These are phyloP conservation scores for Megalops atlanticus DNA, from an alignment of 2,113 vertebrate genomes.

Conservation along the genomic window DNA sequence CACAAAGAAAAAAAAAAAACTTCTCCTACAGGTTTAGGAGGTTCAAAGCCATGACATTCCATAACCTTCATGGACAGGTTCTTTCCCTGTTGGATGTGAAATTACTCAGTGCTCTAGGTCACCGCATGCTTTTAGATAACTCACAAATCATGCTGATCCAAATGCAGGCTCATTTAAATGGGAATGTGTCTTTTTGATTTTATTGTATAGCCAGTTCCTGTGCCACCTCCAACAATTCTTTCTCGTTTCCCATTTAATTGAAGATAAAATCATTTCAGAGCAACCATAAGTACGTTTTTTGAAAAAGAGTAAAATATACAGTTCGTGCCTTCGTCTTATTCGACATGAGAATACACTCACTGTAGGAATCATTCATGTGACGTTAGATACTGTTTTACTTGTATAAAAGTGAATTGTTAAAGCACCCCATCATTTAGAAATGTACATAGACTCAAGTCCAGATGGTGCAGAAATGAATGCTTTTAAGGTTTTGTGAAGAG, in stretches of 20 bases:
- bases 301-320: slow-evolving; percentile 22
- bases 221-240: slow-evolving; percentile 1
- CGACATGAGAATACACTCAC: slow-evolving; percentile 6
- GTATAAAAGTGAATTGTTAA: slow-evolving; percentile 15
- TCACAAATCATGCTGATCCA: slow-evolving; percentile 10
- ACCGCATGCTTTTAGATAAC: slow-evolving; percentile 4
- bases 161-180: neutral
- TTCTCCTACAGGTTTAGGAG: neutral
- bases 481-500: slow-evolving; percentile 4
- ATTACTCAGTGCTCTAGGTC: neutral
- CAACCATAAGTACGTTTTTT: slow-evolving; percentile 2
- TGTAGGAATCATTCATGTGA: slow-evolving; percentile 20
- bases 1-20: too few relatives aligned
- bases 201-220: neutral
- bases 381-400: slow-evolving; percentile 13
- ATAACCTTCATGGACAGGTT: neutral
- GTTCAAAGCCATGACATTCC: neutral
- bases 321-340: slow-evolving; percentile 6
- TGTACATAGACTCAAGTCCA: slow-evolving; percentile 5
- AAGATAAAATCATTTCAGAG: neutral
- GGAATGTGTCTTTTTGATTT: slow-evolving; percentile 12
- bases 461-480: slow-evolving; percentile 19
- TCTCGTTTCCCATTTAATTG: neutral
- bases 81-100: neutral
- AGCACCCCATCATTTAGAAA: slow-evolving; percentile 27